phyloP scores from a whole-genome alignment of 2,797 vertebrate species.

The Notamacropus eugenii region DNA sequence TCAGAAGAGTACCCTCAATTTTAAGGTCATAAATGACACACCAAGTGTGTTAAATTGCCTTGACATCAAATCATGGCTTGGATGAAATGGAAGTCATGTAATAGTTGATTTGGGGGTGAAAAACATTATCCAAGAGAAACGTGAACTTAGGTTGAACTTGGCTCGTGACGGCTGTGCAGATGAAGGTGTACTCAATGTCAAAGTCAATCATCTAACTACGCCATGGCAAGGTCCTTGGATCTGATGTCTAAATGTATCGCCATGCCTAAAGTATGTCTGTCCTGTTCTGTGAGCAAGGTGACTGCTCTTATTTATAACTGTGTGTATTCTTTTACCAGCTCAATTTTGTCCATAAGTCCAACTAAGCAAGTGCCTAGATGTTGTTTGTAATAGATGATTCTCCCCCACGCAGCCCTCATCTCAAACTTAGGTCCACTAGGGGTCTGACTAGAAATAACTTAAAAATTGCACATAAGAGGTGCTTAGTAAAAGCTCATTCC shows the following conservation, averaged over 20 bases:
- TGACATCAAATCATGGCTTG: slow-evolving; percentile 48
- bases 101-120: slow-evolving; percentile 18
- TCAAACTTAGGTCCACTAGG: not conserved
- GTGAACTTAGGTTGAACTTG: slow-evolving; percentile 53
- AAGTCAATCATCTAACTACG: slow-evolving; percentile 31
- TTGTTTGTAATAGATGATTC: not conserved
- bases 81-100: slow-evolving; percentile 44
- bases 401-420: not conserved
- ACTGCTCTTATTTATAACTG: slow-evolving; percentile 32
- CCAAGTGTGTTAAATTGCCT: slow-evolving; percentile 51
- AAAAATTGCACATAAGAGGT: not conserved
- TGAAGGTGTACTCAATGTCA: slow-evolving; percentile 5
- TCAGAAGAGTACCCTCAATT: slow-evolving; percentile 56
- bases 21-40: slow-evolving; percentile 55
- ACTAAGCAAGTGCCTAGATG: not conserved
- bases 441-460: not conserved
- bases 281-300: not conserved
- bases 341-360: not conserved
- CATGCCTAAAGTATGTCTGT: slow-evolving; percentile 23
- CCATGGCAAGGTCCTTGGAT: not conserved
- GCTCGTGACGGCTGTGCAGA: slow-evolving; percentile 45
- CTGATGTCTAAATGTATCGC: slow-evolving; percentile 32
- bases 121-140: slow-evolving; percentile 50
- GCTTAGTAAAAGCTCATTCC: not conserved
- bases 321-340: slow-evolving; percentile 1